A percentile compares a stretch with the other conserved stretches of the same genome.
phyloP scores from a whole-genome alignment of 2,888 invertebrate species.

The Nephrotoma appendiculata region DNA sequence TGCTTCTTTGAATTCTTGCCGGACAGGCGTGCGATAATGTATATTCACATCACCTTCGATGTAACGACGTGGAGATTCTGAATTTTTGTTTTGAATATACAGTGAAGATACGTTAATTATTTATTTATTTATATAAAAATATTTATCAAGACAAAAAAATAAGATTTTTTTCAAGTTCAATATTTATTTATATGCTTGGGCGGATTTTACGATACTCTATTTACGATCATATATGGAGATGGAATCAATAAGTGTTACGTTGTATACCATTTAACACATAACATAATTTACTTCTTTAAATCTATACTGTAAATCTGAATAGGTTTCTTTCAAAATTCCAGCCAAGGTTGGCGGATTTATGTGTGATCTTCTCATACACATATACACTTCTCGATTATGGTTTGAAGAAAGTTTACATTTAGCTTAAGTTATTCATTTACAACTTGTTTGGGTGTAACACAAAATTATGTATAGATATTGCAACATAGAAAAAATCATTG shows the following conservation, averaged over 20 bases:
- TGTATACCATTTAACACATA: background rate
- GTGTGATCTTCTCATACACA: background rate
- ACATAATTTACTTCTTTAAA: background rate
- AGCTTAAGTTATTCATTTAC: background rate
- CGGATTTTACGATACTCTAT: background rate
- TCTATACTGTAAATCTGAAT: background rate
- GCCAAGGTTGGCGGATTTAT: background rate
- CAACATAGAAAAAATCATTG: background rate
- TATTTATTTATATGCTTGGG: background rate
- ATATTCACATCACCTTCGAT: slow-evolving; percentile 89
- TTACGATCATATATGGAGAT: background rate
- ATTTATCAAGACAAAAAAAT: slow-evolving; percentile 3
- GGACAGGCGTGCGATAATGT: slow-evolving; percentile 79
- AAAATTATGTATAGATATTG: background rate
- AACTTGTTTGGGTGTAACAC: background rate
- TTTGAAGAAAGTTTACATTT: background rate
- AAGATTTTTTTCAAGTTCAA: slow-evolving; percentile 2
- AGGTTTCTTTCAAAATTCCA: background rate
- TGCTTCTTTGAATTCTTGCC: slow-evolving; percentile 72
- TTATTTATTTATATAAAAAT: background rate
- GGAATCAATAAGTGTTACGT: background rate
- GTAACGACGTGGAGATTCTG: slow-evolving; percentile 79
- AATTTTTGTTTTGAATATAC: background rate
- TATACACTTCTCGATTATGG: background rate
- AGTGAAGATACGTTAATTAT: slow-evolving; percentile 13